Evolutionary conservation across 2,113 vertebrate genomes (phyloP).

Genomic region (Cariama cristata): DNA sequence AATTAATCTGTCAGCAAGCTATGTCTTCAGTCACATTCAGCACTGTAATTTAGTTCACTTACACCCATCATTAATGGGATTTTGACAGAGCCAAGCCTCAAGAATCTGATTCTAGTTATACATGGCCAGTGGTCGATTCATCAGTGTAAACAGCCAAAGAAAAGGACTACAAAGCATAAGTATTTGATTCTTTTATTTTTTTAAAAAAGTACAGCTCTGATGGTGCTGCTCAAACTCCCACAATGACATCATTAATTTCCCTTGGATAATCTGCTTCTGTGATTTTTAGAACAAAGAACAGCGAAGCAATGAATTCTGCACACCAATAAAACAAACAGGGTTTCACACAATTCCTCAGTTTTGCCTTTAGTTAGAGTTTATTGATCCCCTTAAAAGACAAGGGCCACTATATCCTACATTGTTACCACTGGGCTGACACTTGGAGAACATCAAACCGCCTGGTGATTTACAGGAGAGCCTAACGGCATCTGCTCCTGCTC

Average conservation of each 20-base stretch:
- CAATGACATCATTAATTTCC: not conserved
- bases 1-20: not conserved
- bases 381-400: not conserved
- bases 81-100: not conserved
- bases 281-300: not conserved
- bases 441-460: not conserved
- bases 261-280: not conserved
- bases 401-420: not conserved
- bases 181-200: not conserved
- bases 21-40: not conserved
- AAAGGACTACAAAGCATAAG: not conserved
- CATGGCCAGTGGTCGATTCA: accelerated
- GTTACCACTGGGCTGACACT: not conserved
- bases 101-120: not conserved
- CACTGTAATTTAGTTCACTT: not conserved
- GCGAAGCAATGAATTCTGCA: not conserved
- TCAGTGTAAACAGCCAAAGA: not conserved
- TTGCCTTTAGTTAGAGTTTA: not conserved
- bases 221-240: not conserved
- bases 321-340: not conserved
- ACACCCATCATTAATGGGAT: not conserved
- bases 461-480: not conserved
- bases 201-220: not conserved
- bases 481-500: not conserved
- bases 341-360: not conserved